phyloP scores from a whole-genome alignment of 2,797 vertebrate genomes.

The Decapterus maruadsi region DNA sequence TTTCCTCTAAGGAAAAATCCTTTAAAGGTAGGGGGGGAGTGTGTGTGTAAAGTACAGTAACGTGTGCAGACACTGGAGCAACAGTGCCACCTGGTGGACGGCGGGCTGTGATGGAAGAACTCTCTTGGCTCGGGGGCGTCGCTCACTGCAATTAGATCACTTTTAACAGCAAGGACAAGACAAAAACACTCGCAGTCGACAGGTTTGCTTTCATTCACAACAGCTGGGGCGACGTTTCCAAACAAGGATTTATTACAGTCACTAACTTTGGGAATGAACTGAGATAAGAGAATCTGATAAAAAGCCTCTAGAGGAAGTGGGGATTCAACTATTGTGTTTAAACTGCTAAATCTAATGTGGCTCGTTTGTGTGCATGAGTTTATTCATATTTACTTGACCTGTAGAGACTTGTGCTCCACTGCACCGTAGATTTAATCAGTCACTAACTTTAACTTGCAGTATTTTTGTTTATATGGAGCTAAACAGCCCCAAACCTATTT shows the following conservation, averaged over 20 bases:
- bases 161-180: conserved; percentile 27
- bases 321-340: background rate
- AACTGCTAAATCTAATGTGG: background rate
- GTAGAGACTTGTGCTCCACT: no score
- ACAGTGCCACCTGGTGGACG: conserved; percentile 83
- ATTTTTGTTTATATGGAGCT: background rate
- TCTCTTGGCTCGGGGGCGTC: background rate
- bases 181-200: conserved; percentile 24
- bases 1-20: conserved; percentile 4
- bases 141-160: conserved; percentile 2
- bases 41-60: background rate
- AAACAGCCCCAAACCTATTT: background rate
- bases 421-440: background rate
- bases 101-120: background rate
- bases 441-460: background rate
- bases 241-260: conserved; percentile 19
- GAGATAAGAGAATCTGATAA: conserved; percentile 23
- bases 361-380: background rate
- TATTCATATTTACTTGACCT: no score
- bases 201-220: conserved; percentile 34
- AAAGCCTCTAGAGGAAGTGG: background rate
- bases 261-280: background rate
- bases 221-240: conserved; percentile 21
- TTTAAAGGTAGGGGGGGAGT: conserved; percentile 7
- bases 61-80: conserved; percentile 47